Conservation (phyloP, 2,888 invertebrate genomes). For the Eupeodes latifasciatus region DNA sequence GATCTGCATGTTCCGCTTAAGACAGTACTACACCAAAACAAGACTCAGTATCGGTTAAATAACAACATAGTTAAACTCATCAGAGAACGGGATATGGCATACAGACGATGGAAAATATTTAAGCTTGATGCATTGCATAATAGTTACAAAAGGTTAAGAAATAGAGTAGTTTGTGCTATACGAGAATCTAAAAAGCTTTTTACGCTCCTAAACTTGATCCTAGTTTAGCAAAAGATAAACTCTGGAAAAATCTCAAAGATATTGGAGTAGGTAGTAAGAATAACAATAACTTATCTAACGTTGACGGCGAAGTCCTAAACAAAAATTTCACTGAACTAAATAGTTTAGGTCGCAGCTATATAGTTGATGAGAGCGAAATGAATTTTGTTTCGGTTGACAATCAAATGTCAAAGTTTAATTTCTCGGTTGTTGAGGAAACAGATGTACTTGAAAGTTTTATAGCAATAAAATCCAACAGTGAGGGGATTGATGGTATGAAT, state of each 20-base stretch:
- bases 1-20: neutral
- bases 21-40: neutral
- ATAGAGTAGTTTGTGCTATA: neutral
- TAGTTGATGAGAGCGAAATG: neutral
- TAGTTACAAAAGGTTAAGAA: neutral
- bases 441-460: neutral
- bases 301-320: neutral
- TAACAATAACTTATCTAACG: neutral
- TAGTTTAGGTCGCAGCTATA: neutral
- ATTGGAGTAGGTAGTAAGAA: neutral
- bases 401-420: neutral
- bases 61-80: neutral
- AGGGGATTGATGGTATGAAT: no score
- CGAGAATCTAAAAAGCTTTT: neutral
- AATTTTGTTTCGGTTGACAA: neutral
- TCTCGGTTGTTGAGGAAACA: neutral
- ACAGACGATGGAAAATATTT: neutral
- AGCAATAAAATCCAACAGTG: no score
- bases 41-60: neutral
- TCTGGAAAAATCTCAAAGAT: neutral
- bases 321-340: no score
- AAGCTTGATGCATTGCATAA: neutral
- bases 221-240: neutral
- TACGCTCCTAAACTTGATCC: constrained; percentile 1
- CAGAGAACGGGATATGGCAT: neutral